Evolutionary conservation across 2,888 invertebrate species (phyloP), one percentile per base, ranked within the genome.

Genomic region (Ditula angustiorana): DNA sequence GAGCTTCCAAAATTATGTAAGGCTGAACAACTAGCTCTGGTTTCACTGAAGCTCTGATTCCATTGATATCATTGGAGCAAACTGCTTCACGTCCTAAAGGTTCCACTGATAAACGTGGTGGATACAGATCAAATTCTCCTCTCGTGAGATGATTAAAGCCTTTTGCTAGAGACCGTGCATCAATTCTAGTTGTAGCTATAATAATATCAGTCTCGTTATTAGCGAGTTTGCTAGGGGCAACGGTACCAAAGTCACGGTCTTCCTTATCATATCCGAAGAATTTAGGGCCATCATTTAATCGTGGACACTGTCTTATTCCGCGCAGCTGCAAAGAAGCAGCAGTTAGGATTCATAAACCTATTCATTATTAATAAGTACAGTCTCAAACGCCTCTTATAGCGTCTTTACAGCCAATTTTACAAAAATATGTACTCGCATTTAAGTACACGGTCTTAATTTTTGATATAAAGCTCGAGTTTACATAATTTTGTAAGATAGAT

Each of bases 21-120:
- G 87, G 71, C 37, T 80, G 82, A 23, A 91, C 79, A 1, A 82
- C 46, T 33, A 82, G 55, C 10, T 75, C 63, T 0, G 86, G 82
- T 24, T 60, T 71, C 0, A 80, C n/a, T 2, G 72, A 63, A 16
- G 62, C 61, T 72, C 81, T 74, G 8, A 88, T 74, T 28, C 71
- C 80, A 73, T 92, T 91, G 5, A 90, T 77, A 68, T 91, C 90
- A 67, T 91, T 92, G 1, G 90, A 89, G 67, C 90, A 91, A 55
- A 78, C 70, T 16, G 67, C 71, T 70, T 86, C 82, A 37, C 88
- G 81, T 13, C 75, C 70, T 35, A 78, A 61, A 4, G 52, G 50
- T 5, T 55, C 67, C 5, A 80, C 61, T 13, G 67, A 66, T n/a
- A 67, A 44, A 62, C 67, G 73, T 13, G 83, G 82, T 44, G 92